These are phyloP conservation scores for Habrosyne pyritoides DNA, from an alignment of 2,888 invertebrate genomes.

Conservation along the genomic window DNA sequence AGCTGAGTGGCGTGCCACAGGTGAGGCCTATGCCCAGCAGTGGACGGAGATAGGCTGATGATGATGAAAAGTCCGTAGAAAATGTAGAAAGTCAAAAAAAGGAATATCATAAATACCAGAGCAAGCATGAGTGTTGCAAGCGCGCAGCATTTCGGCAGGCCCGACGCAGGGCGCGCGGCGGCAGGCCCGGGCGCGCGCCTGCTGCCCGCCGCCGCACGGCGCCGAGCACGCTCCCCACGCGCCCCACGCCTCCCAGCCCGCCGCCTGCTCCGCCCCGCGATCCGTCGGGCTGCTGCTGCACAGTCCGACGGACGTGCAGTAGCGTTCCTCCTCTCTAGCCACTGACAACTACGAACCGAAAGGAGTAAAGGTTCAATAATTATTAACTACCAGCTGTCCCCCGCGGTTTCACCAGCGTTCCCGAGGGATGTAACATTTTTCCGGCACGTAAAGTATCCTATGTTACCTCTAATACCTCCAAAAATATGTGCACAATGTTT, in stretches of 20 bases:
- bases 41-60: no score
- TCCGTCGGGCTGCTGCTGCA: conserved; percentile 83
- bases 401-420: no score
- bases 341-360: conserved; percentile 86
- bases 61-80: no score
- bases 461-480: no score
- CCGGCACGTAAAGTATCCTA: no score
- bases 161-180: conserved; percentile 80
- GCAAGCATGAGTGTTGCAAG: conserved; percentile 90
- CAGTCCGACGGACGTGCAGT: conserved; percentile 87
- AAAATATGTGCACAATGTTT: no score
- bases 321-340: conserved; percentile 91
- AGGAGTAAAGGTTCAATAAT: conserved; percentile 1
- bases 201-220: conserved; percentile 82
- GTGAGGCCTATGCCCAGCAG: no score
- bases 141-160: conserved; percentile 83
- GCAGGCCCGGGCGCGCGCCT: conserved; percentile 85
- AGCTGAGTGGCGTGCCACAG: no score
- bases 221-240: conserved; percentile 67
- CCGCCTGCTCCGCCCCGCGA: conserved; percentile 53
- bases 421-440: no score
- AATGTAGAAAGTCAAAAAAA: no score
- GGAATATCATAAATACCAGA: conserved; percentile 80
- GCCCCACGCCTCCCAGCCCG: conserved; percentile 65
- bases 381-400: no score